Conservation (phyloP, 2,888 invertebrate genomes). For the Linnaemya tessellans region DNA sequence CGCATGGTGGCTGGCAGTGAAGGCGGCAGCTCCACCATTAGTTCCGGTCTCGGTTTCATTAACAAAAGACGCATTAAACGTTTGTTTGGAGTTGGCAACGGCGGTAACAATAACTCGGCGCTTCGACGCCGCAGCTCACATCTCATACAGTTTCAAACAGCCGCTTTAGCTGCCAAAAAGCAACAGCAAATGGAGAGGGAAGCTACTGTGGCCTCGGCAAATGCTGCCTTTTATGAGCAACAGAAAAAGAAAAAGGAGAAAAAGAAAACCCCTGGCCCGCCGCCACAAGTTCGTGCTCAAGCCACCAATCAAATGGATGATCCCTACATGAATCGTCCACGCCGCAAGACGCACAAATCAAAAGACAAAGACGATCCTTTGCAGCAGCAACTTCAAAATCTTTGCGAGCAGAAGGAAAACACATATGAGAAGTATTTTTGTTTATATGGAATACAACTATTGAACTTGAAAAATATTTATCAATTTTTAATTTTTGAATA, state of each 20-base stretch:
- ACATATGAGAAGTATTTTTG: conserved; percentile 74
- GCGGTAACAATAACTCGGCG: conserved; percentile 74
- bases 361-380: conserved; percentile 74
- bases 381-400: conserved; percentile 67
- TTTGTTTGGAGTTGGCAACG: conserved; percentile 77
- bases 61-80: conserved; percentile 79
- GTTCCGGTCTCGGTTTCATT: conserved; percentile 78
- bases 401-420: conserved; percentile 78
- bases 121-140: conserved; percentile 79
- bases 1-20: conserved; percentile 81
- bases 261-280: conserved; percentile 80
- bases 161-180: conserved; percentile 75
- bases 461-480: conserved; percentile 13
- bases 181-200: conserved; percentile 78
- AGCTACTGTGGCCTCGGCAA: conserved; percentile 78
- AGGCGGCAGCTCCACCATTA: conserved; percentile 68
- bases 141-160: conserved; percentile 78
- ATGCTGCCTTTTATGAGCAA: conserved; percentile 78
- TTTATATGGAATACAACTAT: conserved; percentile 50
- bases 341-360: conserved; percentile 77
- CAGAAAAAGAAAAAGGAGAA: conserved; percentile 78
- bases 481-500: conserved; percentile 62
- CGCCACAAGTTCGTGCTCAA: conserved; percentile 78
- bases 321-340: conserved; percentile 82
- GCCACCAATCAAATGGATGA: conserved; percentile 80